Evolutionary conservation across 2,797 vertebrate genomes (phyloP).

Genomic region (Galaxias olidus): DNA sequence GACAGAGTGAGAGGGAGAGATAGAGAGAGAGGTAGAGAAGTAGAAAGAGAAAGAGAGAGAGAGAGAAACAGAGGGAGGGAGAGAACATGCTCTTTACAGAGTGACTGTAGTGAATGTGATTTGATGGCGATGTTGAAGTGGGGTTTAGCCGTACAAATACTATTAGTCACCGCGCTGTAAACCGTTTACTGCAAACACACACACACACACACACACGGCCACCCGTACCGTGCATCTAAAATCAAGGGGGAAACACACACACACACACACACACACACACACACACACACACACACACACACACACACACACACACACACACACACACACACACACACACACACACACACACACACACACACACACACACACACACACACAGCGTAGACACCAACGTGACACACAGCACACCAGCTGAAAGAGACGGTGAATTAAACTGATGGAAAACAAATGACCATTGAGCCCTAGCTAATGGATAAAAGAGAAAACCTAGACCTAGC

Average conservation of each 20-base stretch:
- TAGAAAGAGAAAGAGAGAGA: conserved; percentile 17
- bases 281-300: not conserved
- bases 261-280: conserved; percentile 4
- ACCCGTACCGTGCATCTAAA: no score
- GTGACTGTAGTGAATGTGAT: conserved; percentile 71
- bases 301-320: conserved; percentile 12
- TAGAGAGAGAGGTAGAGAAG: not conserved
- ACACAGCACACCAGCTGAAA: no score
- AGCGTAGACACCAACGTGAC: no score
- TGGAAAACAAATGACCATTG: no score
- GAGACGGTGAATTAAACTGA: no score
- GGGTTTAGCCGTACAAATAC: conserved; percentile 70
- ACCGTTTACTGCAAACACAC: conserved; percentile 48
- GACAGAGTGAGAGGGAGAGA: not conserved
- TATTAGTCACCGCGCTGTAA: conserved; percentile 71
- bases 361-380: not conserved
- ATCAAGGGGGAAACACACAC: no score
- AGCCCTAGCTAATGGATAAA: no score
- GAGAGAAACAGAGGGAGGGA: conserved; percentile 44
- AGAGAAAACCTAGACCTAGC: no score
- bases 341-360: not conserved
- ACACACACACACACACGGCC: not conserved
- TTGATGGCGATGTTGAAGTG: conserved; percentile 66
- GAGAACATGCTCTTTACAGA: conserved; percentile 34
- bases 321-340: conserved; percentile 1